phyloP scores from a whole-genome alignment of 2,113 vertebrate genomes.

The Tetrao urogallus region DNA sequence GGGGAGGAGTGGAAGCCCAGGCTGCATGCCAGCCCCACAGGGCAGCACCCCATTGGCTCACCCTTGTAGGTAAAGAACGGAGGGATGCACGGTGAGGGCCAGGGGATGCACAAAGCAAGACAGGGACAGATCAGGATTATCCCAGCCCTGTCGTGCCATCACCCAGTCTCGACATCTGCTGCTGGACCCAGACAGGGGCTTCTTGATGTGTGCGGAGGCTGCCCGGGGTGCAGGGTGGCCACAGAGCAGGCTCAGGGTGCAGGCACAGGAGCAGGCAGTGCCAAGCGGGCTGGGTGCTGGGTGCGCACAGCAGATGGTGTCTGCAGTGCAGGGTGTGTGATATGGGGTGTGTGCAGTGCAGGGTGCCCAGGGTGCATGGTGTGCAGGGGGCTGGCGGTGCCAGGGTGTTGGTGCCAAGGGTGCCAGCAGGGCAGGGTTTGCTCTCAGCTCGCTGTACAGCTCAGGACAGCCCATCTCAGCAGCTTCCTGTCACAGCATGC shows the following conservation, averaged over 20 bases:
- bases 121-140: rapidly evolving
- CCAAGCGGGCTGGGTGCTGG: not conserved
- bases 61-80: not conserved
- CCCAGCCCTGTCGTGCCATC: not conserved
- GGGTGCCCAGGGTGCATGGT: not conserved
- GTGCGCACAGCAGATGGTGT: not conserved
- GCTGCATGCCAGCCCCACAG: not conserved
- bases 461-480: not conserved
- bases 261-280: not conserved
- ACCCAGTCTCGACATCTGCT: rapidly evolving
- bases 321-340: not conserved
- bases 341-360: not conserved
- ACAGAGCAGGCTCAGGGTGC: not conserved
- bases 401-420: no score
- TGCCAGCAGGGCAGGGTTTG: rapidly evolving
- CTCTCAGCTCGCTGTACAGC: rapidly evolving
- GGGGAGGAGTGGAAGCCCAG: rapidly evolving
- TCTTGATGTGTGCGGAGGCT: rapidly evolving
- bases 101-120: not conserved
- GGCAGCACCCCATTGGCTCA: rapidly evolving
- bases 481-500: not conserved
- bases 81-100: not conserved
- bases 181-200: not conserved
- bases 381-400: not conserved
- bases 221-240: not conserved